phyloP scores from a whole-genome alignment of 2,888 invertebrate species.

The Pristionchus japonicus region DNA sequence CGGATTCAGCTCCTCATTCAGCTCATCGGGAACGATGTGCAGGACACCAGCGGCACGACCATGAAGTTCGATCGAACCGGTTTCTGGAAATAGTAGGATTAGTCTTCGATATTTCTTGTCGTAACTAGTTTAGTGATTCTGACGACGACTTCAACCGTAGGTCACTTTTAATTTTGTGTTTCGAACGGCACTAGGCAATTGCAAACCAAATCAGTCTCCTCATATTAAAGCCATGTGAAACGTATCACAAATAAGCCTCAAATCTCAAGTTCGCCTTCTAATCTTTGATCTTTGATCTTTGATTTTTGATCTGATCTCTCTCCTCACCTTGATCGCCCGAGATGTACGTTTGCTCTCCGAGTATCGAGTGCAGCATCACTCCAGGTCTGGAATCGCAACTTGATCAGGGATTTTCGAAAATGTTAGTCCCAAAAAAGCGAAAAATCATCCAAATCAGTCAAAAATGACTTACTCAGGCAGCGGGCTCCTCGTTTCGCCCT shows the following conservation, averaged over 20 bases:
- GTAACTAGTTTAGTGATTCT: no score
- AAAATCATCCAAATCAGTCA: no score
- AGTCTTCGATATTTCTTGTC: no score
- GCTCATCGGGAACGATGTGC: constrained; percentile 36
- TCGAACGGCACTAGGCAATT: no score
- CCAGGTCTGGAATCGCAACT: constrained; percentile 10
- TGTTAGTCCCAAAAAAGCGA: no score
- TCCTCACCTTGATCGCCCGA: constrained; percentile 19
- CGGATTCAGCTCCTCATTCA: not conserved
- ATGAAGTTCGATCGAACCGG: not conserved
- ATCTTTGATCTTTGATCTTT: not conserved
- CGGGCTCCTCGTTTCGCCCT: not conserved
- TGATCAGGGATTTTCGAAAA: not conserved
- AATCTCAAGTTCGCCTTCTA: no score
- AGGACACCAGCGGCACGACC: constrained; percentile 31
- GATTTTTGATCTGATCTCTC: not conserved
- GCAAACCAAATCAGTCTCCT: no score
- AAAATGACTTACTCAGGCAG: not conserved
- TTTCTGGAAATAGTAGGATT: not conserved
- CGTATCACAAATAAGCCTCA: no score
- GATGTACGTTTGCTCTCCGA: constrained; percentile 31
- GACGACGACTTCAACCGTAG: no score
- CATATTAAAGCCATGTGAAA: no score
- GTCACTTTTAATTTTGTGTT: no score
- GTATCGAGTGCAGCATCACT: constrained; percentile 35